These are phyloP conservation scores for Anas acuta DNA, from an alignment of 2,797 vertebrate genomes.

Conservation along the genomic window DNA sequence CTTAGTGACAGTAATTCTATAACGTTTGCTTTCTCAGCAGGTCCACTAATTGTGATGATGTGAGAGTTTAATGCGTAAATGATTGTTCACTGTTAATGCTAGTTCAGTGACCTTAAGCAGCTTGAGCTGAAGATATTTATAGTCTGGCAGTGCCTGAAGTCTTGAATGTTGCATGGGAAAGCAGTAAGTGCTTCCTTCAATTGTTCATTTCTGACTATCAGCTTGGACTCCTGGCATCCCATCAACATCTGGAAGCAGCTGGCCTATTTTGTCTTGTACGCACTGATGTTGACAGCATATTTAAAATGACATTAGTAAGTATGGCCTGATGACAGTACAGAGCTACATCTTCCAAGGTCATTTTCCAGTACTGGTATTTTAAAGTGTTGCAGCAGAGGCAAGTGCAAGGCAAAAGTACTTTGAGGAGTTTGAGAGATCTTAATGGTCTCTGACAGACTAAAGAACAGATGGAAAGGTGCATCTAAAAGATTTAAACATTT, in stretches of 20 bases:
- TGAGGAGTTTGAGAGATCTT: not conserved
- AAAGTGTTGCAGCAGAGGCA: not conserved
- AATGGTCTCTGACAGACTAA: not conserved
- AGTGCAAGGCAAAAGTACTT: not conserved
- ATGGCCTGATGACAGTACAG: not conserved
- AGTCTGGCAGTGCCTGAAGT: not conserved
- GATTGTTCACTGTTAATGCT: not conserved
- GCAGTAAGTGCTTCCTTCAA: not conserved
- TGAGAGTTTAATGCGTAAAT: not conserved
- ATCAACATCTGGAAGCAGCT: constrained; percentile 12
- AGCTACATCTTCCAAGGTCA: not conserved
- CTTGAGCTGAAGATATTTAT: constrained; percentile 21
- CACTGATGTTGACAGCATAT: not conserved
- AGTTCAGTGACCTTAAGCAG: constrained; percentile 10
- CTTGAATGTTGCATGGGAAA: constrained; percentile 12
- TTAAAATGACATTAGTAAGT: constrained; percentile 17
- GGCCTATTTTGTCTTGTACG: not conserved
- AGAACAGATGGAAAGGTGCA: not conserved
- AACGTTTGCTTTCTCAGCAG: not conserved
- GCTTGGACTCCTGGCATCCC: not conserved
- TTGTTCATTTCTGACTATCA: not conserved
- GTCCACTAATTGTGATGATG: not conserved
- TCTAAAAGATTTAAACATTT: not conserved
- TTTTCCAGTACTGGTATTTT: not conserved
- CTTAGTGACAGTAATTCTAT: not conserved